Conservation (phyloP, 1,140 invertebrate genomes). For the Caenorhabditis briggsae region DNA sequence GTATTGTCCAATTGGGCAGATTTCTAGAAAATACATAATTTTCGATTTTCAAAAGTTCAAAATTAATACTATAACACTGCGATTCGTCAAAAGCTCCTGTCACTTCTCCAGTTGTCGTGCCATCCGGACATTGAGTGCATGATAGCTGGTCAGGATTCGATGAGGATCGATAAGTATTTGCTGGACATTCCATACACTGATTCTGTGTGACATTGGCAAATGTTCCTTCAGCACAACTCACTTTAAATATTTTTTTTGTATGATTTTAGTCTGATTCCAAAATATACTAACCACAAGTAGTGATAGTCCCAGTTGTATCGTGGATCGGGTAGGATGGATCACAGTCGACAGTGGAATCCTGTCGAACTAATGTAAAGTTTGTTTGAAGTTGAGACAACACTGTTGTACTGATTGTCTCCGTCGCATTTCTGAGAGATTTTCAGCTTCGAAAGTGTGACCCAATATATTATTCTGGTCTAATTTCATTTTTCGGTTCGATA, state of each 20-base stretch:
- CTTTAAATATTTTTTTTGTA: neutral
- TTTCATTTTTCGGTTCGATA: no score
- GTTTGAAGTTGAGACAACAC: neutral
- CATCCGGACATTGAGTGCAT: neutral
- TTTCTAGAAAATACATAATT: neutral
- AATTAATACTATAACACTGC: conserved; percentile 20
- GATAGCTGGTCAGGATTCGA: neutral
- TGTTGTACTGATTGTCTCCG: neutral
- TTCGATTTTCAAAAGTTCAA: neutral
- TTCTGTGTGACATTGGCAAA: conserved; percentile 1
- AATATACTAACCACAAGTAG: neutral
- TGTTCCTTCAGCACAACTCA: conserved; percentile 1
- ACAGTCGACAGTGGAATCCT: conserved; percentile 21
- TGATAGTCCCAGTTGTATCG: conserved; percentile 3
- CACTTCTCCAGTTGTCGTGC: neutral
- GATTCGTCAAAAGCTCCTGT: conserved; percentile 9
- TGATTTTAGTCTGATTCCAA: no score
- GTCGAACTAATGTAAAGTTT: neutral
- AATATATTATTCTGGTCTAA: no score
- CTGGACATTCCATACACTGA: conserved; percentile 9
- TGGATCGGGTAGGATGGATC: conserved; percentile 29
- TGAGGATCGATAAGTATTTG: neutral
- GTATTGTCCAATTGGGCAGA: neutral
- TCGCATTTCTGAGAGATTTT: neutral
- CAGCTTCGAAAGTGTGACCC: no score